Percentiles rank a stretch among this genome's conserved stretches.
Evolutionary conservation across 2,888 invertebrate species (phyloP).

Genomic region (Choristoneura rosaceana): DNA sequence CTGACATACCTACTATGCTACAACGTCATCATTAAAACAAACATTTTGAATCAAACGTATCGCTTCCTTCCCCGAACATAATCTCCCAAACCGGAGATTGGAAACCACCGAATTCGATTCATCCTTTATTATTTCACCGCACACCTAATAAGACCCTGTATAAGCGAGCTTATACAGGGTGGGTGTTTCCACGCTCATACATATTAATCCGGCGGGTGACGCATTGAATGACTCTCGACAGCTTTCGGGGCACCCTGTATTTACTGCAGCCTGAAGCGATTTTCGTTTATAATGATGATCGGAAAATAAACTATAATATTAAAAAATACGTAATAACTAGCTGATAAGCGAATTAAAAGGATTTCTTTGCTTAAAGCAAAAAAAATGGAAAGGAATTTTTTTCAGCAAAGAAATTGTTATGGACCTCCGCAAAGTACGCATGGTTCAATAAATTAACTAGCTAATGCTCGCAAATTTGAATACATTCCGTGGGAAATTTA

Average conservation of each 20-base stretch:
- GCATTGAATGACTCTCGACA: conserved; percentile 40
- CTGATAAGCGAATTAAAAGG: no score
- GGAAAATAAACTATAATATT: neutral
- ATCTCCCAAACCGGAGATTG: conserved; percentile 33
- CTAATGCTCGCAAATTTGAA: no score
- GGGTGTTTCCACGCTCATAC: conserved; percentile 38
- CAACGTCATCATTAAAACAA: neutral
- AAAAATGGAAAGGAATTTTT: no score
- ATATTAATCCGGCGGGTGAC: conserved; percentile 41
- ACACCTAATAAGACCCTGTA: conserved; percentile 37
- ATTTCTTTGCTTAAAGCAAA: no score
- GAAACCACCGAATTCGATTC: conserved; percentile 32
- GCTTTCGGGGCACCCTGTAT: conserved; percentile 37
- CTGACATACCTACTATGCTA: no score
- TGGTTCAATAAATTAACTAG: no score
- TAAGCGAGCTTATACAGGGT: conserved; percentile 40
- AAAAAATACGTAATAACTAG: no score
- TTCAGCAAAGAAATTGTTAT: no score
- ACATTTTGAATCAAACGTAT: neutral
- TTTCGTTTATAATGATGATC: conserved; percentile 24
- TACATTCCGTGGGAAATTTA: no score
- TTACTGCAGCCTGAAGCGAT: conserved; percentile 33
- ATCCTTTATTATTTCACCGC: conserved; percentile 39
- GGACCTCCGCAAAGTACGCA: no score
- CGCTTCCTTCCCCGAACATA: conserved; percentile 24